These are phyloP conservation scores for Pristionchus japonicus DNA, from an alignment of 2,888 invertebrate species.

Conservation along the genomic window DNA sequence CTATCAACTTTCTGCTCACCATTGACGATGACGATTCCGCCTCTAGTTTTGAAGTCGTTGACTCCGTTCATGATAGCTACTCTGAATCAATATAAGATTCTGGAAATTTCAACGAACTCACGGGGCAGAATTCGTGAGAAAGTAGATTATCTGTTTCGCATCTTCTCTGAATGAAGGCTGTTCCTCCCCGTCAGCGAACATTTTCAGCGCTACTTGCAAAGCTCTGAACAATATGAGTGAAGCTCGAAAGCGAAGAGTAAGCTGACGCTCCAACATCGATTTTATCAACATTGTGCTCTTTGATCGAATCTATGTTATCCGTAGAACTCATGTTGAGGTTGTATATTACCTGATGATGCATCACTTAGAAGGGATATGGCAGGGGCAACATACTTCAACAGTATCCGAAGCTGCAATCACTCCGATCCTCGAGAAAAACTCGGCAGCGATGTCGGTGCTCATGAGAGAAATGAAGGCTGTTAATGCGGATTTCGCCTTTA, in stretches of 20 bases:
- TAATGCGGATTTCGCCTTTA: not conserved
- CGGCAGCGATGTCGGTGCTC: not conserved
- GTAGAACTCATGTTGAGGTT: slow-evolving; percentile 11
- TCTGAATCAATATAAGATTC: not conserved
- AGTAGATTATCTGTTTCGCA: slow-evolving; percentile 12
- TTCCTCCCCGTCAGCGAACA: not conserved
- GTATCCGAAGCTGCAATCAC: not conserved
- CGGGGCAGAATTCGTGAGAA: slow-evolving; percentile 10
- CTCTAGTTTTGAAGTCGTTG: slow-evolving; percentile 3
- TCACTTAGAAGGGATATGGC: not conserved
- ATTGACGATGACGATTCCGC: slow-evolving; percentile 4
- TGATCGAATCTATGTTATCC: not conserved
- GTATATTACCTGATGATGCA: not conserved
- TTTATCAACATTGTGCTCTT: not conserved
- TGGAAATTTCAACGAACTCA: not conserved
- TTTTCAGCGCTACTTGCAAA: not conserved
- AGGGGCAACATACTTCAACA: not conserved
- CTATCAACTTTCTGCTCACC: not conserved
- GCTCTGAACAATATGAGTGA: not conserved
- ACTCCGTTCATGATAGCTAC: not conserved
- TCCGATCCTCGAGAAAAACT: not conserved
- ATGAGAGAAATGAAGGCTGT: not conserved
- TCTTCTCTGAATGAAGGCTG: not conserved
- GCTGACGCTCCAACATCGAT: not conserved
- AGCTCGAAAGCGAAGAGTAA: too few species aligned